These are phyloP conservation scores for Polia nebulosa DNA, from an alignment of 2,888 invertebrate species.

Conservation along the genomic window DNA sequence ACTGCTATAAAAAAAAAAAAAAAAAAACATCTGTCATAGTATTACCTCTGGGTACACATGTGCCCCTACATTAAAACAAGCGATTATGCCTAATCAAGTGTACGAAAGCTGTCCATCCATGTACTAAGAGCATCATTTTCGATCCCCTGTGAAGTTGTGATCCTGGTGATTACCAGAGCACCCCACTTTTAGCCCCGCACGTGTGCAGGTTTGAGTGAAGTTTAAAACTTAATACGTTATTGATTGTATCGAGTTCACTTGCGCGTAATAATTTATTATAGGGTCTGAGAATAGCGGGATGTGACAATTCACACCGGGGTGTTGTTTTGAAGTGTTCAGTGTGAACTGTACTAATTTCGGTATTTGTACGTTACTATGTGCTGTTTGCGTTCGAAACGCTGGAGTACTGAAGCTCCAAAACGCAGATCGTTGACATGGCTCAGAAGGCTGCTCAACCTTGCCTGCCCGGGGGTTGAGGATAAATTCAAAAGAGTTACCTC, in stretches of 20 bases:
- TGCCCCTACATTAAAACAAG: background rate
- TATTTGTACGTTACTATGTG: background rate
- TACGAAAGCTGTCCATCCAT: slow-evolving; percentile 13
- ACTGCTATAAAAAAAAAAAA: background rate
- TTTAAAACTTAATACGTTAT: slow-evolving; percentile 62
- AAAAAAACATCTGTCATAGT: background rate
- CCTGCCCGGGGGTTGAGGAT: too few species aligned
- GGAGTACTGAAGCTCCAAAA: too few species aligned
- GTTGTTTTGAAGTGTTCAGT: background rate
- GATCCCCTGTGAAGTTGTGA: slow-evolving; percentile 26
- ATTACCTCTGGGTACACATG: background rate
- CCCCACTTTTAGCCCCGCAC: slow-evolving; percentile 53
- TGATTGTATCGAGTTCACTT: slow-evolving; percentile 59
- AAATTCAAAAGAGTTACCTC: too few species aligned
- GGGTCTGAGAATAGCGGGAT: slow-evolving; percentile 49
- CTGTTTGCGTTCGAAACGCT: too few species aligned
- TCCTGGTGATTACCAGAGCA: slow-evolving; percentile 31
- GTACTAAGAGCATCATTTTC: slow-evolving; percentile 12
- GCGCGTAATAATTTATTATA: slow-evolving; percentile 44
- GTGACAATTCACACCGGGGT: slow-evolving; percentile 50
- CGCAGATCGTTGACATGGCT: too few species aligned
- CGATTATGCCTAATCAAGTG: slow-evolving; percentile 40
- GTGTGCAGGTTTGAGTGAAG: slow-evolving; percentile 57
- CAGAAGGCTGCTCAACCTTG: too few species aligned
- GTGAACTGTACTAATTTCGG: background rate